A percentile compares a stretch with the other conserved stretches of the same genome.
phyloP scores from a whole-genome alignment of 2,797 vertebrate genomes.

The Acanthurus lineatus region DNA sequence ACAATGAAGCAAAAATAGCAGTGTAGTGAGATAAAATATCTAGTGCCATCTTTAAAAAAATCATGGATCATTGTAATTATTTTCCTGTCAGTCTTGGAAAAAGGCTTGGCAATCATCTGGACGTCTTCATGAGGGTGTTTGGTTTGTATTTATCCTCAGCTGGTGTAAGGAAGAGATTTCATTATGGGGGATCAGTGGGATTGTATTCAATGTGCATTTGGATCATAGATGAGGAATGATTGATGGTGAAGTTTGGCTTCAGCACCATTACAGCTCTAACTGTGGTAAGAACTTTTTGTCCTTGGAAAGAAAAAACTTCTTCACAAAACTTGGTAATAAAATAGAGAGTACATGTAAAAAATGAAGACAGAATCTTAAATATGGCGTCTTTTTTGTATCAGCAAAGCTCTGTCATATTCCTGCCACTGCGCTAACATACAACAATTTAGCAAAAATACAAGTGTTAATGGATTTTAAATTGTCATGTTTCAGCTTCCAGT shows the following conservation, averaged over 20 bases:
- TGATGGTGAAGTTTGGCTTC: constrained; percentile 49
- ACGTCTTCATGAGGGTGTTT: constrained; percentile 46
- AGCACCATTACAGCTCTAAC: constrained; percentile 25
- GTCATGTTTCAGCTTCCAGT: neutral
- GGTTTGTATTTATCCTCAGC: constrained; percentile 68
- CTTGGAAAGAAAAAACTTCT: constrained; percentile 8
- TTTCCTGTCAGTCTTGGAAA: constrained; percentile 48
- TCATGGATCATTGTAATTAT: constrained; percentile 38
- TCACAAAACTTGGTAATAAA: neutral
- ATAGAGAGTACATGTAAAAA: neutral
- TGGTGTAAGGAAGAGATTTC: constrained; percentile 63
- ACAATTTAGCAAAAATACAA: neutral
- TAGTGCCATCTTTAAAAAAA: constrained; percentile 8
- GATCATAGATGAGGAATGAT: constrained; percentile 53
- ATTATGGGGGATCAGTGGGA: constrained; percentile 70
- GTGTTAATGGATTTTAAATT: neutral
- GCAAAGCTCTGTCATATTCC: neutral
- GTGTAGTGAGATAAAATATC: constrained; percentile 1
- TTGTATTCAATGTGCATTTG: constrained; percentile 66
- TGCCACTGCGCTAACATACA: neutral
- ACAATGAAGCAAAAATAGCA: constrained; percentile 3
- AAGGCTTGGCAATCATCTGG: constrained; percentile 33
- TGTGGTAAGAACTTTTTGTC: neutral
- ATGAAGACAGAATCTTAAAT: neutral
- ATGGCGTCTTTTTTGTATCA: neutral